Conservation (phyloP, 2,113 vertebrate species). For the Anas platyrhynchos region DNA sequence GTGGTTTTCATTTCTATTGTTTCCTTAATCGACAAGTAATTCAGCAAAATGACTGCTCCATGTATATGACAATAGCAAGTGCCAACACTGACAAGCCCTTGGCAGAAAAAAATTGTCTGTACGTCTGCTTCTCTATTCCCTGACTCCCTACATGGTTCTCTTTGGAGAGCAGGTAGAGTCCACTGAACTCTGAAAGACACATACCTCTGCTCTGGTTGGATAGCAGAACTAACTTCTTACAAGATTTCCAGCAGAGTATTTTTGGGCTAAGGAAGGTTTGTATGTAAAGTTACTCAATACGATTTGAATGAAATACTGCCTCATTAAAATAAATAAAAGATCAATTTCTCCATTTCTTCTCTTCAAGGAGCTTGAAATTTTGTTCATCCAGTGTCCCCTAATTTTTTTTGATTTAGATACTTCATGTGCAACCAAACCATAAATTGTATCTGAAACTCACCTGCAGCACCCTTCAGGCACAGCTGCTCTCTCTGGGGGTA, state of each 20-base stretch:
- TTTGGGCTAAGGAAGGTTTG: background rate
- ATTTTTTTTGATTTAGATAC: background rate
- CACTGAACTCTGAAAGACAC: background rate
- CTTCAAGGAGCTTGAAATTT: background rate
- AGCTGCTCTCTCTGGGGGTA: background rate
- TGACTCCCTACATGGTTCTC: background rate
- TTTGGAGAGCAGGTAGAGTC: no score
- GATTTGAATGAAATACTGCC: background rate
- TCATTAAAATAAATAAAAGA: background rate
- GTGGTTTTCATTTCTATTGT: constrained; percentile 3
- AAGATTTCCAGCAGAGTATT: background rate
- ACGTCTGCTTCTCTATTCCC: background rate
- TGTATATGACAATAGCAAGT: background rate
- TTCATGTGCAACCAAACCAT: background rate
- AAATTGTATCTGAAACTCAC: background rate
- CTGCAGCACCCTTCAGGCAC: background rate
- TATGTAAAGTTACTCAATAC: background rate
- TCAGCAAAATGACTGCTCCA: background rate
- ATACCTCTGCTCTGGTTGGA: background rate
- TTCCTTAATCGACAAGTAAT: constrained; percentile 3
- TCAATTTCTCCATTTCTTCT: background rate
- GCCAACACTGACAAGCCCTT: background rate
- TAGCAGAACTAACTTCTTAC: background rate
- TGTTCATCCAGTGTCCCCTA: background rate
- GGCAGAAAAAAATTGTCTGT: background rate